Evolutionary conservation across 2,888 invertebrate species (phyloP).

Genomic region (Eudemis profundana): DNA sequence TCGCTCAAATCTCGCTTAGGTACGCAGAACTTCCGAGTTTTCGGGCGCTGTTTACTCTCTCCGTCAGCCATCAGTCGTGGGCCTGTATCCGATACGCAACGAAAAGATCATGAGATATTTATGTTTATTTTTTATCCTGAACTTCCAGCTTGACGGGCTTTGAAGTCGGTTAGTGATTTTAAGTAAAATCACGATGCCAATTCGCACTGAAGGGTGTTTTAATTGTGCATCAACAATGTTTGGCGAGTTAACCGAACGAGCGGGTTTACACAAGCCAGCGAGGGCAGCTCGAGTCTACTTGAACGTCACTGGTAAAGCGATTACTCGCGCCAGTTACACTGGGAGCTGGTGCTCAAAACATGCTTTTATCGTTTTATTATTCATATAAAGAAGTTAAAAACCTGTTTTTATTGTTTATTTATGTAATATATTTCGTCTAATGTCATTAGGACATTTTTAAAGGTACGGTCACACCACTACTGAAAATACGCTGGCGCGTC

Average conservation of each 20-base stretch:
- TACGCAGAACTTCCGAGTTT: neutral
- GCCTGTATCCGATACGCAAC: neutral
- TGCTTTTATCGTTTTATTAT: no score
- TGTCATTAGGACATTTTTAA: no score
- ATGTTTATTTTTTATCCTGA: no score
- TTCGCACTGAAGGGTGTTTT: no score
- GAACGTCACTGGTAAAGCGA: conserved; percentile 6
- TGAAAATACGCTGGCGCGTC: no score
- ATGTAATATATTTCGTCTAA: no score
- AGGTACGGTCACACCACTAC: no score
- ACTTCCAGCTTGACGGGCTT: no score
- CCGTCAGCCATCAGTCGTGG: neutral
- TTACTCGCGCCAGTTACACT: neutral
- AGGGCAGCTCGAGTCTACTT: conserved; percentile 1
- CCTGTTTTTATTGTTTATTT: neutral
- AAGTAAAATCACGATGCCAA: no score
- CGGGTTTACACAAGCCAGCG: neutral
- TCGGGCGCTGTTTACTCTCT: neutral
- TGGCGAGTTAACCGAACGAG: neutral
- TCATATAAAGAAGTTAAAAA: no score
- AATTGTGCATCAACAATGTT: neutral
- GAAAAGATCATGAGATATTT: no score
- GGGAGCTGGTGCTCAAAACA: neutral
- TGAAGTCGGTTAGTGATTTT: no score
- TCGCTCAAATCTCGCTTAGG: neutral